A percentile compares a stretch with the other conserved stretches of the same genome.
phyloP scores from a whole-genome alignment of 2,888 invertebrate genomes.

The Pandemis heparana region DNA sequence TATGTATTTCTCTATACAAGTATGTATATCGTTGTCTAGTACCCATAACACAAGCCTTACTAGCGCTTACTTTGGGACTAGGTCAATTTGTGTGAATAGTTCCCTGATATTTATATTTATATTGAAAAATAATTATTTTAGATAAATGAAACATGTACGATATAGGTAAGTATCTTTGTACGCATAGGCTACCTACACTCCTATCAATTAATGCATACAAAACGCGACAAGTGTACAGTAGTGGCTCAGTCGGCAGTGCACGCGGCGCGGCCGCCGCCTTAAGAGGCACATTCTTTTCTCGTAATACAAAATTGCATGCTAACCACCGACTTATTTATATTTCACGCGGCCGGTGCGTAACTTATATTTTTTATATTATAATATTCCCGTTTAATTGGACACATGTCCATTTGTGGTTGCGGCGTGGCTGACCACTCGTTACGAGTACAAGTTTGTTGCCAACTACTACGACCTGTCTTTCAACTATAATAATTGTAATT shows the following conservation, averaged over 20 bases:
- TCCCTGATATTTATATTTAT: too few relatives aligned
- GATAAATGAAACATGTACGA: too few relatives aligned
- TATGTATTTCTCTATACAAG: too few relatives aligned
- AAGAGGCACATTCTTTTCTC: conserved; percentile 39
- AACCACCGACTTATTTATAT: conserved; percentile 41
- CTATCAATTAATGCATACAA: neutral
- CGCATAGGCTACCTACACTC: neutral
- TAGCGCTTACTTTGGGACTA: too few relatives aligned
- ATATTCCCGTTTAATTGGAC: conserved; percentile 56
- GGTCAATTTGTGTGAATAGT: too few relatives aligned
- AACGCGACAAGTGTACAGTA: neutral
- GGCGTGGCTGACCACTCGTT: conserved; percentile 43
- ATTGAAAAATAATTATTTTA: too few relatives aligned
- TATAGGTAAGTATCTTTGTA: neutral
- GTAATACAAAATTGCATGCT: conserved; percentile 29
- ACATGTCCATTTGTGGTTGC: conserved; percentile 53
- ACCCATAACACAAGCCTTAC: too few relatives aligned
- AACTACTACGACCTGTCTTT: conserved; percentile 46
- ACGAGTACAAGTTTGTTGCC: conserved; percentile 54
- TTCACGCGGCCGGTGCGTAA: conserved; percentile 41
- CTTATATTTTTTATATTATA: conserved; percentile 43
- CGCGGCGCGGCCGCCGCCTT: conserved; percentile 13
- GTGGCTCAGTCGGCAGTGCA: neutral
- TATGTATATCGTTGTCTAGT: too few relatives aligned
- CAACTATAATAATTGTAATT: conserved; percentile 43